These are phyloP conservation scores for Vulpes lagopus DNA, from an alignment of 2,113 vertebrate genomes.

Conservation along the genomic window DNA sequence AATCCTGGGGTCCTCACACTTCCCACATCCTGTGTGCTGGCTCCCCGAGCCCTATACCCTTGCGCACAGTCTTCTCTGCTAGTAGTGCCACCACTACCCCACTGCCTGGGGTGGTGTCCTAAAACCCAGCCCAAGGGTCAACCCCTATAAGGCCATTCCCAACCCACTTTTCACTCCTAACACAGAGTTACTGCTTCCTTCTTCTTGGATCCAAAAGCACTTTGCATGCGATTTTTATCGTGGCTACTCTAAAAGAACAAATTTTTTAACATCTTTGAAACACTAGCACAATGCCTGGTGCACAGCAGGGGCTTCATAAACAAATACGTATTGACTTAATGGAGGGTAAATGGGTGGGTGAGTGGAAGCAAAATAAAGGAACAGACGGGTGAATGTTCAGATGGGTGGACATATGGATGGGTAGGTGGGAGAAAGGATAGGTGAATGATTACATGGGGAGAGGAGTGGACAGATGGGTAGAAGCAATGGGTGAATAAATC, in stretches of 20 bases:
- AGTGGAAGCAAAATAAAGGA: background rate
- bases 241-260: background rate
- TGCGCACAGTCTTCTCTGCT: background rate
- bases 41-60: background rate
- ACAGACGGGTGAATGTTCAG: background rate
- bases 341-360: background rate
- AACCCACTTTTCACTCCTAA: background rate
- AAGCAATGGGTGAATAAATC: background rate
- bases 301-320: background rate
- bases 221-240: background rate
- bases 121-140: background rate
- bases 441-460: background rate
- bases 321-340: background rate
- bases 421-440: background rate
- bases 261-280: background rate
- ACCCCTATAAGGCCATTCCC: background rate
- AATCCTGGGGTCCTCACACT: background rate
- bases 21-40: background rate
- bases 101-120: background rate
- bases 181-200: background rate
- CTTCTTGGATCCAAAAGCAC: background rate
- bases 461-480: background rate
- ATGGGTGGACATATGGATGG: background rate
- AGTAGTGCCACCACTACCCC: background rate
- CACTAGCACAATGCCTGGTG: background rate